Percentiles rank a stretch among this genome's conserved stretches.
Evolutionary conservation across 2,113 vertebrate genomes (phyloP).

Genomic region (Crotalus helleri): DNA sequence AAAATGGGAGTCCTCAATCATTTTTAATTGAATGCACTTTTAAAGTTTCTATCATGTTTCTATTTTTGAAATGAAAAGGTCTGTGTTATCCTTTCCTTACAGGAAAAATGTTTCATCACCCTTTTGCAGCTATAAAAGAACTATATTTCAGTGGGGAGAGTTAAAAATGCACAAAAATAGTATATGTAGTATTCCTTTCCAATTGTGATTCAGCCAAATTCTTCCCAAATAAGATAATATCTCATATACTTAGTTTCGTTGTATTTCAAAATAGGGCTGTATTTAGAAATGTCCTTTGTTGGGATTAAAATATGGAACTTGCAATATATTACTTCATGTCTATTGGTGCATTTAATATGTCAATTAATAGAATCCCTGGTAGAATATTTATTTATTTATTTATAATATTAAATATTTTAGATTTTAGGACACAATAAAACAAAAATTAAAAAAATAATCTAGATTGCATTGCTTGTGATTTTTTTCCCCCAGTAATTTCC

Average conservation of each 20-base stretch:
- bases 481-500: neutral
- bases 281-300: neutral
- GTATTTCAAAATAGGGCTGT: neutral
- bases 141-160: neutral
- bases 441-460: neutral
- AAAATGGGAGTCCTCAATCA: neutral
- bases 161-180: neutral
- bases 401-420: neutral
- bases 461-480: neutral
- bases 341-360: neutral
- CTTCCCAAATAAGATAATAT: neutral
- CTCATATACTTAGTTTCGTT: neutral
- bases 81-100: neutral
- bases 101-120: neutral
- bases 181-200: neutral
- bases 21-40: neutral
- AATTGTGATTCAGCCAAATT: neutral
- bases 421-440: neutral
- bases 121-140: neutral
- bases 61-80: neutral
- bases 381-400: neutral
- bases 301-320: neutral
- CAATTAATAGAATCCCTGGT: neutral
- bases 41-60: neutral
- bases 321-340: neutral